Evolutionary conservation across 2,797 vertebrate genomes (phyloP).

Genomic region (Labeo calbasu): DNA sequence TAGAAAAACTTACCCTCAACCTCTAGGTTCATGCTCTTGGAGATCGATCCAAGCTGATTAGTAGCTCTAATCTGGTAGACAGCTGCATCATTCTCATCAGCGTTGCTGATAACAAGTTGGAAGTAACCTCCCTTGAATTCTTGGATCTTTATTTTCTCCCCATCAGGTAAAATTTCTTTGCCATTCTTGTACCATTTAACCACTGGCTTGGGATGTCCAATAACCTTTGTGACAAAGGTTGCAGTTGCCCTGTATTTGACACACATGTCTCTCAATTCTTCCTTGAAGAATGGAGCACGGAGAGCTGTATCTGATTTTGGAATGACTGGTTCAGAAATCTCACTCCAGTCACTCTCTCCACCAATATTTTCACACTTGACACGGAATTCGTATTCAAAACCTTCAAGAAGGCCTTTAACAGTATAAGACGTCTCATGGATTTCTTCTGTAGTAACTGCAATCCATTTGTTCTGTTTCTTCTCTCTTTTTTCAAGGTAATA

Average conservation of each 20-base stretch:
- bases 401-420: conserved; percentile 90
- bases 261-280: conserved; percentile 94
- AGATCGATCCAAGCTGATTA: conserved; percentile 94
- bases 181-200: conserved; percentile 97
- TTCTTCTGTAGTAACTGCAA: conserved; percentile 88
- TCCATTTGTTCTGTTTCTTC: conserved; percentile 99
- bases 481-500: conserved; percentile 97
- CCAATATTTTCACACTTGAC: conserved; percentile 98
- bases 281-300: conserved; percentile 91
- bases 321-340: conserved; percentile 87
- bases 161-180: conserved; percentile 95
- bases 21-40: conserved; percentile 91
- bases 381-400: conserved; percentile 98
- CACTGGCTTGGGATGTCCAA: conserved; percentile 91
- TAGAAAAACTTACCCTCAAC: conserved; percentile 88
- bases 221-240: conserved; percentile 96
- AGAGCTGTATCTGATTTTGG: conserved; percentile 91
- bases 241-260: conserved; percentile 93
- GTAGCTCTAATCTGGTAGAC: conserved; percentile 98
- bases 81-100: conserved; percentile 89
- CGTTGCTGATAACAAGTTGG: conserved; percentile 89
- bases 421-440: conserved; percentile 88
- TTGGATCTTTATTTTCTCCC: conserved; percentile 92
- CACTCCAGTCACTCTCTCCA: conserved; percentile 98
- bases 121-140: conserved; percentile 98